phyloP scores from a whole-genome alignment of 2,113 vertebrate genomes.

The Silurus asotus region DNA sequence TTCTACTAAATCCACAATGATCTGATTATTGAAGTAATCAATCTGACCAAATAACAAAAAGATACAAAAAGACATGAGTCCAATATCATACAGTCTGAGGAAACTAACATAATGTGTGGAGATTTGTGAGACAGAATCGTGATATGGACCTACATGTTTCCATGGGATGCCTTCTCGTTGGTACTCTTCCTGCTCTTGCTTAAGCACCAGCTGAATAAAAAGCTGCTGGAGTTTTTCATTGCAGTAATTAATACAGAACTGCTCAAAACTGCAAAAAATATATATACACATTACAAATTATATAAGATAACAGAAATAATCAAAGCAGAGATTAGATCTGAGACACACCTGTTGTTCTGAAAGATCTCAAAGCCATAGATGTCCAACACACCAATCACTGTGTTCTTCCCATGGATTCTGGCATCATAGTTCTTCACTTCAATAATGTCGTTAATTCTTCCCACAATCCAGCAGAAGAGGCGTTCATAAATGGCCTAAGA shows the following conservation, averaged over 20 bases:
- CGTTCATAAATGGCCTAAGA: slow-evolving; percentile 95
- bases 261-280: slow-evolving; percentile 84
- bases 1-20: slow-evolving; percentile 96
- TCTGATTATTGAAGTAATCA: slow-evolving; percentile 98
- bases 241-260: slow-evolving; percentile 99
- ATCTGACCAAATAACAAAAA: slow-evolving; percentile 73
- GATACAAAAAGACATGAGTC: background rate
- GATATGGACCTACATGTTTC: slow-evolving; percentile 87
- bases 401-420: slow-evolving; percentile 90
- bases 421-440: slow-evolving; percentile 91
- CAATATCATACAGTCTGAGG: background rate
- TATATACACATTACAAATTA: too few species aligned
- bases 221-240: slow-evolving; percentile 98
- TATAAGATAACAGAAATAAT: background rate
- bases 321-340: background rate
- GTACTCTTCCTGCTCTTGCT: slow-evolving; percentile 96
- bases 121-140: background rate
- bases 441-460: slow-evolving; percentile 90
- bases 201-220: slow-evolving; percentile 96
- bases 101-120: background rate
- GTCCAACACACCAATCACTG: slow-evolving; percentile 95
- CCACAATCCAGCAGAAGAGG: slow-evolving; percentile 97
- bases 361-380: slow-evolving; percentile 99
- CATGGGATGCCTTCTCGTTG: slow-evolving; percentile 95
- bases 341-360: slow-evolving; percentile 90